Percentiles rank a stretch among this genome's conserved stretches.
Conservation (phyloP, 2,113 vertebrate species). For the Scytalopus superciliaris region DNA sequence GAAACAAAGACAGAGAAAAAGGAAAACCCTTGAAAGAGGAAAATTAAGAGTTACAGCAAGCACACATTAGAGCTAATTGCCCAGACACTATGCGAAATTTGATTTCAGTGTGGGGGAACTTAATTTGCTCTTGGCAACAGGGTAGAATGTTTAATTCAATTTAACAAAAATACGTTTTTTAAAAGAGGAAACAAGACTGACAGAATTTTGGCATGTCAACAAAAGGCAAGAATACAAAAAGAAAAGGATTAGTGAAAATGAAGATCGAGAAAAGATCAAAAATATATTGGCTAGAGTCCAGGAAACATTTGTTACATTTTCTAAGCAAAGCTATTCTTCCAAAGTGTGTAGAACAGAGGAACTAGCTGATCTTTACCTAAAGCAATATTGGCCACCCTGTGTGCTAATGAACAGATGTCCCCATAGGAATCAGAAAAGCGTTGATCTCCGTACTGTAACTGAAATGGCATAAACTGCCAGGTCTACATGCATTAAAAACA, state of each 20-base stretch:
- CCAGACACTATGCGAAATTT: slow-evolving; percentile 53
- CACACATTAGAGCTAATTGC: slow-evolving; percentile 48
- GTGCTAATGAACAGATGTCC: slow-evolving; percentile 49
- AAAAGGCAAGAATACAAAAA: slow-evolving; percentile 79
- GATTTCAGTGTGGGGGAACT: slow-evolving; percentile 53
- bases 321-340: slow-evolving; percentile 75
- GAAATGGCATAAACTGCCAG: slow-evolving; percentile 41
- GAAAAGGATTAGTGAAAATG: slow-evolving; percentile 80
- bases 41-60: slow-evolving; percentile 52
- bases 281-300: slow-evolving; percentile 75
- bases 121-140: slow-evolving; percentile 74
- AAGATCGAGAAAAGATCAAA: slow-evolving; percentile 81
- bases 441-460: background rate
- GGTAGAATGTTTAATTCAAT: slow-evolving; percentile 73
- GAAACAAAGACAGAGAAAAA: slow-evolving; percentile 47
- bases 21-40: slow-evolving; percentile 45
- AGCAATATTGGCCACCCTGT: slow-evolving; percentile 59
- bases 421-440: slow-evolving; percentile 6
- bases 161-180: slow-evolving; percentile 74
- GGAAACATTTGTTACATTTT: slow-evolving; percentile 78
- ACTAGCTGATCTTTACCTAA: slow-evolving; percentile 73
- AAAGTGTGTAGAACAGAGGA: slow-evolving; percentile 69
- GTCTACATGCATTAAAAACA: background rate
- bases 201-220: slow-evolving; percentile 80
- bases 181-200: slow-evolving; percentile 77